A percentile compares a stretch with the other conserved stretches of the same genome.
Conservation (phyloP, 2,888 invertebrate genomes). For the Drosophila seclusa region DNA sequence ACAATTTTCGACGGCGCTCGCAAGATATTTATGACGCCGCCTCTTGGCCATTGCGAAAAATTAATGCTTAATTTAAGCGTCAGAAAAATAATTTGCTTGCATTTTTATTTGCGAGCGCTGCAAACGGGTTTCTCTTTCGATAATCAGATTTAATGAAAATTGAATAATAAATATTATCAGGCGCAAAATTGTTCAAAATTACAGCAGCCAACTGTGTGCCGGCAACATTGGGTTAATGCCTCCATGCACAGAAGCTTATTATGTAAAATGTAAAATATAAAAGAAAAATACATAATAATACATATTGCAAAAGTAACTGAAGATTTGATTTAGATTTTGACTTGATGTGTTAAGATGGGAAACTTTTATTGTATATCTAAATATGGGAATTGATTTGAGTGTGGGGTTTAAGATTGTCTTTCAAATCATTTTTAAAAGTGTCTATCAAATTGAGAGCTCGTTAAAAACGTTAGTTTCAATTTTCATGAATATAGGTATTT, state of each 20-base stretch:
- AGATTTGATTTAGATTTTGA: background rate
- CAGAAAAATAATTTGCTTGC: slow-evolving; percentile 71
- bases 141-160: slow-evolving; percentile 79
- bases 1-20: slow-evolving; percentile 33
- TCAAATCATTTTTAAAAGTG: background rate
- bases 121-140: slow-evolving; percentile 57
- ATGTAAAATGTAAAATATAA: slow-evolving; percentile 3
- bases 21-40: slow-evolving; percentile 64
- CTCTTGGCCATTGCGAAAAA: slow-evolving; percentile 60
- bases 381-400: background rate
- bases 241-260: slow-evolving; percentile 54
- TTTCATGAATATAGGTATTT: background rate
- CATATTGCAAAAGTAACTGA: slow-evolving; percentile 3
- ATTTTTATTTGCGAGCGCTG: slow-evolving; percentile 48
- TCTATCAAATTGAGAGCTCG: background rate
- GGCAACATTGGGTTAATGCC: slow-evolving; percentile 43
- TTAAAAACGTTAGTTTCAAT: background rate
- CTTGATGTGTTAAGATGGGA: background rate
- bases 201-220: slow-evolving; percentile 41
- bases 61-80: slow-evolving; percentile 78
- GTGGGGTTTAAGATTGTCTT: too few relatives aligned
- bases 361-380: background rate
- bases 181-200: slow-evolving; percentile 64
- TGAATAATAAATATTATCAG: slow-evolving; percentile 78
- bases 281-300: background rate